Conservation (phyloP, 2,888 invertebrate genomes). For the Steinernema carpocapsae region DNA sequence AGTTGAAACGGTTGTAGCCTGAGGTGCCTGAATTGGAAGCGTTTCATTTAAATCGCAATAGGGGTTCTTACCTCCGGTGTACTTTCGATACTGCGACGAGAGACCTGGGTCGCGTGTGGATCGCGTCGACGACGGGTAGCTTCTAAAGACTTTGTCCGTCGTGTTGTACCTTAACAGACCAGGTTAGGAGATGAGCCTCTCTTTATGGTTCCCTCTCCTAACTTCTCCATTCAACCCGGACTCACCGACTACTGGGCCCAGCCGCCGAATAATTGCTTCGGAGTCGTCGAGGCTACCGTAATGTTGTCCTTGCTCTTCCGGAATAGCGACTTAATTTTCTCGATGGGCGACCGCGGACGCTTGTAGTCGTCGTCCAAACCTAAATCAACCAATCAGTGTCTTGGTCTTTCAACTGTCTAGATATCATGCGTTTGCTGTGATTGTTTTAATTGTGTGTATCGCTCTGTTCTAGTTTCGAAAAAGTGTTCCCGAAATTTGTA, state of each 20-base stretch:
- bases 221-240: no score
- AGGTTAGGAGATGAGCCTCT: no score
- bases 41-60: background rate
- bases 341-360: conserved; percentile 66
- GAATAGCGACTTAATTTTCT: conserved; percentile 66
- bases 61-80: conserved; percentile 38
- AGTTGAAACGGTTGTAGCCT: conserved; percentile 53
- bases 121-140: conserved; percentile 40
- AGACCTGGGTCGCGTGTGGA: conserved; percentile 12
- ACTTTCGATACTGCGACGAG: conserved; percentile 35
- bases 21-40: conserved; percentile 5
- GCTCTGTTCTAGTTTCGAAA: no score
- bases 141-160: conserved; percentile 42
- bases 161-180: conserved; percentile 33
- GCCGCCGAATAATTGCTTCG: conserved; percentile 28
- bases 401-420: no score
- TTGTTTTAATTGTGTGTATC: no score
- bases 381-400: conserved; percentile 9
- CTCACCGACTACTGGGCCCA: conserved; percentile 21
- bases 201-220: no score
- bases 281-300: conserved; percentile 36
- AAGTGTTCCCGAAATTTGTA: background rate
- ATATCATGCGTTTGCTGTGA: no score
- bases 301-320: conserved; percentile 45
- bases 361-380: conserved; percentile 60